phyloP scores from a whole-genome alignment of 2,888 invertebrate species.

The Drosophila multiciliata region DNA sequence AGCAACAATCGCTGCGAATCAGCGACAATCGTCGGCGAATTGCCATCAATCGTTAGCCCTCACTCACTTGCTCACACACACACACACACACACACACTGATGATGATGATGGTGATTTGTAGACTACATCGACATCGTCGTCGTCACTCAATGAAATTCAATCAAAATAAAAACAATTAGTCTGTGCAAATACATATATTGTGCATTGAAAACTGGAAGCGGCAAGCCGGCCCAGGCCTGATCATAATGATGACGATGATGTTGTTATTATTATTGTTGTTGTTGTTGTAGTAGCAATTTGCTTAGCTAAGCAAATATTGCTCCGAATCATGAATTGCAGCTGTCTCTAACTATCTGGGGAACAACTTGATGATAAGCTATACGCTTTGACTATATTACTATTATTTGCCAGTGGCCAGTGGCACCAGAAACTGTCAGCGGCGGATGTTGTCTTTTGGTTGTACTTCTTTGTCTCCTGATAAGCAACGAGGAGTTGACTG shows the following conservation, averaged over 20 bases:
- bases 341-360: conserved; percentile 19
- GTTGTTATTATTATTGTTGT: not conserved
- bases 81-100: conserved; percentile 9
- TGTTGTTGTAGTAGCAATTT: conserved; percentile 42
- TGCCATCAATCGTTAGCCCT: conserved; percentile 22
- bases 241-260: conserved; percentile 20
- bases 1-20: conserved; percentile 32
- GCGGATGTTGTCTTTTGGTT: conserved; percentile 71
- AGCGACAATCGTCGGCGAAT: conserved; percentile 17
- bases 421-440: conserved; percentile 43
- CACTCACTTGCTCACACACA: conserved; percentile 15
- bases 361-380: conserved; percentile 30
- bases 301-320: conserved; percentile 69
- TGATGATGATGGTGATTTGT: conserved; percentile 1
- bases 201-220: conserved; percentile 28
- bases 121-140: conserved; percentile 12
- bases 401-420: conserved; percentile 41
- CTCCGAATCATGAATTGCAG: conserved; percentile 24
- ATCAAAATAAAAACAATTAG: conserved; percentile 74
- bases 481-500: conserved; percentile 71
- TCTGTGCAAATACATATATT: conserved; percentile 60
- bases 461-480: conserved; percentile 50
- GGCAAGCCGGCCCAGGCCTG: conserved; percentile 12
- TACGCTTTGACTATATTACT: conserved; percentile 21
- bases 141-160: conserved; percentile 72